Evolutionary conservation across 2,113 vertebrate genomes (phyloP), one percentile per base, ranked within the genome.

Genomic region (Orientallactaga bullata): DNA sequence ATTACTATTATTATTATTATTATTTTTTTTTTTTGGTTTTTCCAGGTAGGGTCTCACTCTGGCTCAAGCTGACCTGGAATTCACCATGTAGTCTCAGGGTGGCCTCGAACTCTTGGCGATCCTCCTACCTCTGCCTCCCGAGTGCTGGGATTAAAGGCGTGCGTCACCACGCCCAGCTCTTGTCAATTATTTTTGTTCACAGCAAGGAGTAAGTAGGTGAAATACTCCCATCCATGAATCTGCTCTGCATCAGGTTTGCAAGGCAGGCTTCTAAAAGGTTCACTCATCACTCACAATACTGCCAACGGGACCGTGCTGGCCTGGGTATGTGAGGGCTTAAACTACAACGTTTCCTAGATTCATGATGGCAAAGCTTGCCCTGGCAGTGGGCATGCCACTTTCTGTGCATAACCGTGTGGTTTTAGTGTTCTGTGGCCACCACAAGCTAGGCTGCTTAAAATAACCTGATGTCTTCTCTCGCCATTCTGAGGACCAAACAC

Each of bases 381-480:
- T 1, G 4, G 17, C 7, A 7, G 26, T 16, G 51, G 71, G 18
- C 35, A 5, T 1, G 0, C 23, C 65, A 3, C 20, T 15, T 66
- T 12, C 1, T 20, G 2, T 3, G 0, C 2, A 7, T 0, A 13
- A 1, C 8, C 1, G 0, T 1, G 32, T 5, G 3, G 3, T 17
- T 1, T 21, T 16, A 18, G 21, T 15, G 58, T 66, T 4, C 18
- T 3, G 2, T 37, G 60, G 16, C 6, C 0, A 42, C 55, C 78
- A 18, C 7, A 61, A n/a, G 18, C 35, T 2, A 2, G 9, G 10
- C 5, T 58, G 18, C 72, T 66, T 4, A 17, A 24, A 65, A 7
- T 37, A 5, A 1, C 11, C 16, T 30, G 5, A 9, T 12, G 11
- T 18, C 7, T 5, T 26, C 1, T 17, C 5, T 12, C 26, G 2